A percentile compares a stretch with the other conserved stretches of the same genome.
Conservation (phyloP, 2,113 vertebrate genomes). For the Mungos mungo region DNA sequence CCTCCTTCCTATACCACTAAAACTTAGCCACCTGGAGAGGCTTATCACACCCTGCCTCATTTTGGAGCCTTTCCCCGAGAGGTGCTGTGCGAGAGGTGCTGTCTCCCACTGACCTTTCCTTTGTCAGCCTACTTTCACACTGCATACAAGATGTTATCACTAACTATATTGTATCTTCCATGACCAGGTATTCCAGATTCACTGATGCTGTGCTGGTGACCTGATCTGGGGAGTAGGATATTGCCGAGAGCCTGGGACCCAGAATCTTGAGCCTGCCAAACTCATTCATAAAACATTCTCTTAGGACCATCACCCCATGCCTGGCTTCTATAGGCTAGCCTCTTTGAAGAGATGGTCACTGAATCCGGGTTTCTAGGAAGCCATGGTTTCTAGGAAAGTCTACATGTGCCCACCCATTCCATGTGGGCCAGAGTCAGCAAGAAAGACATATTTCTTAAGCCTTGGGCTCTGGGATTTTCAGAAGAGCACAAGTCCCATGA, state of each 20-base stretch:
- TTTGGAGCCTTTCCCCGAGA: neutral
- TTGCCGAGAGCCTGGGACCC: neutral
- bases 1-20: neutral
- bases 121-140: neutral
- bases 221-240: neutral
- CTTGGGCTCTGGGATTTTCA: neutral
- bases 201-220: neutral
- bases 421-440: neutral
- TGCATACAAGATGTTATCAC: neutral
- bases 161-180: neutral
- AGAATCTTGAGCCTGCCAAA: neutral
- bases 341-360: neutral
- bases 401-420: neutral
- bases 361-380: constrained; percentile 36
- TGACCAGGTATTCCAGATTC: neutral
- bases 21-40: neutral
- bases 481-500: neutral
- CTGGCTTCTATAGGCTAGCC: neutral
- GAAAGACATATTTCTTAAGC: neutral
- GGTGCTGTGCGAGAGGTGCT: neutral
- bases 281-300: neutral
- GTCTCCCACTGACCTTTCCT: neutral
- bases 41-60: constrained; percentile 12
- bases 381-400: neutral
- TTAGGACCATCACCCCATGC: neutral